Percentiles rank a stretch among this genome's conserved stretches.
phyloP scores from a whole-genome alignment of 1,140 invertebrate species.

The Magallana angulata region DNA sequence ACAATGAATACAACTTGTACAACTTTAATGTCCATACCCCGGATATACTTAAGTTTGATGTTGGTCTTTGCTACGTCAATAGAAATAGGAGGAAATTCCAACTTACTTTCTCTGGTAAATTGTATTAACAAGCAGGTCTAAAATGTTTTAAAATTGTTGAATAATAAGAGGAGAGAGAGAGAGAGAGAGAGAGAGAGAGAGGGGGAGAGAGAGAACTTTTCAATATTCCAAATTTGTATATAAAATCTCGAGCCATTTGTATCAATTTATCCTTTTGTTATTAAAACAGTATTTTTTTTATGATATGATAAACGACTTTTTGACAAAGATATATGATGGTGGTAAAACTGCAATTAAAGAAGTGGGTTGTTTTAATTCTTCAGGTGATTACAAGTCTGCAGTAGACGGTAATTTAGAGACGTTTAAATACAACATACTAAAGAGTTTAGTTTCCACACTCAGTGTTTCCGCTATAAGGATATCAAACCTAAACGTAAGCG shows the following conservation, averaged over 20 bases:
- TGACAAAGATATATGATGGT: neutral
- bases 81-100: constrained; percentile 60
- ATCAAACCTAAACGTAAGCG: constrained; percentile 59
- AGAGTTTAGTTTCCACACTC: constrained; percentile 48
- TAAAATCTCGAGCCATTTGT: too few species aligned
- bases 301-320: too few species aligned
- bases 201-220: too few species aligned
- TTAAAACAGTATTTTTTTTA: too few species aligned
- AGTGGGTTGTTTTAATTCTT: neutral
- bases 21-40: constrained; percentile 65
- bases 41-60: constrained; percentile 64
- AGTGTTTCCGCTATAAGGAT: constrained; percentile 62
- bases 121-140: too few species aligned
- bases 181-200: too few species aligned
- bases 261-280: too few species aligned
- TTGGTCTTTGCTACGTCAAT: constrained; percentile 63
- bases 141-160: too few species aligned
- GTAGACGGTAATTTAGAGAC: constrained; percentile 52
- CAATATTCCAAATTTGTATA: too few species aligned
- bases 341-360: neutral
- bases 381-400: constrained; percentile 50
- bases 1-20: constrained; percentile 66
- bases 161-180: too few species aligned
- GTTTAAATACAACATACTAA: constrained; percentile 64
- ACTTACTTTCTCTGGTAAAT: constrained; percentile 60